phyloP scores from a whole-genome alignment of 2,797 vertebrate species.

The Siniperca undulata region DNA sequence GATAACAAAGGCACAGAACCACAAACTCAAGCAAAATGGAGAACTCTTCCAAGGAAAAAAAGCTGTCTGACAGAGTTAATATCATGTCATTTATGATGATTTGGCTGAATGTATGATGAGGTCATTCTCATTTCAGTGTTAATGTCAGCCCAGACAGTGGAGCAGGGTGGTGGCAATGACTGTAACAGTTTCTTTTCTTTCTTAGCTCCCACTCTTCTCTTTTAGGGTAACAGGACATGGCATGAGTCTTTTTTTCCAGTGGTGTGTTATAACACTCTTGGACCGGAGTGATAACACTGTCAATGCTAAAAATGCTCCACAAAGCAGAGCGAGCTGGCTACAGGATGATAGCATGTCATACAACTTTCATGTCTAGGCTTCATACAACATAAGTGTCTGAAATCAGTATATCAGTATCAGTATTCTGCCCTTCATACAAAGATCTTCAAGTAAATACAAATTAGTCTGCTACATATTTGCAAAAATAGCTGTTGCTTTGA shows the following conservation, averaged over 20 bases:
- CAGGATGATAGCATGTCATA: neutral
- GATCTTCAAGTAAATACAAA: slow-evolving; percentile 10
- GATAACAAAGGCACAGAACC: slow-evolving; percentile 80
- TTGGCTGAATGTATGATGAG: slow-evolving; percentile 73
- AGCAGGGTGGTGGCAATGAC: slow-evolving; percentile 44
- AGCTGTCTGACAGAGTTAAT: slow-evolving; percentile 71
- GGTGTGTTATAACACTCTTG: slow-evolving; percentile 40
- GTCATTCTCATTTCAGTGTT: slow-evolving; percentile 74
- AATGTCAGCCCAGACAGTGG: slow-evolving; percentile 61
- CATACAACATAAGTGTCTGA: neutral
- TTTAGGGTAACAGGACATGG: slow-evolving; percentile 27
- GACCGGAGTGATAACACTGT: slow-evolving; percentile 33
- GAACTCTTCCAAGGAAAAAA: slow-evolving; percentile 57
- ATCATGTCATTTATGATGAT: slow-evolving; percentile 75
- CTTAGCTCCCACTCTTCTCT: slow-evolving; percentile 50
- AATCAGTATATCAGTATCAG: slow-evolving; percentile 5
- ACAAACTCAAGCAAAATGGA: slow-evolving; percentile 75
- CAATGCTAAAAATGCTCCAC: slow-evolving; percentile 21
- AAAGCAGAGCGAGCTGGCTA: slow-evolving; percentile 15
- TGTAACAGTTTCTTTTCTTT: slow-evolving; percentile 61
- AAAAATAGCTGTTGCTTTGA: neutral
- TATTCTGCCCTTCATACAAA: neutral
- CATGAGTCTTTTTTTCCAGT: slow-evolving; percentile 32
- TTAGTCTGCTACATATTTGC: neutral
- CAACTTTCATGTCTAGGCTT: neutral